phyloP scores from a whole-genome alignment of 2,797 vertebrate genomes.

The Pelochelys cantorii region DNA sequence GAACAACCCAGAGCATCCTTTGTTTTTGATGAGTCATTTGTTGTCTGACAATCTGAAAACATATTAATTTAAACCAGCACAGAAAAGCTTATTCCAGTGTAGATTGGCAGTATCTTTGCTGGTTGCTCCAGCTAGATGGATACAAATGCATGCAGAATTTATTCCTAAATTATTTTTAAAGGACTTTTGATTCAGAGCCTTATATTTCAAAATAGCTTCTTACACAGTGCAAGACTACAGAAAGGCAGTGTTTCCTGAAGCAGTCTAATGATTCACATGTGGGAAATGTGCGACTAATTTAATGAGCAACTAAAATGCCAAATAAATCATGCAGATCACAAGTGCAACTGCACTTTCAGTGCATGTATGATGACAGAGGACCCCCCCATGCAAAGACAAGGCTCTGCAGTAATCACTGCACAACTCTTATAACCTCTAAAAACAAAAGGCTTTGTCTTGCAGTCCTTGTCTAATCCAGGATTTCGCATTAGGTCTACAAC shows the following conservation, averaged over 20 bases:
- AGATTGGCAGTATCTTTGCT: constrained; percentile 18
- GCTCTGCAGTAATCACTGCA: constrained; percentile 43
- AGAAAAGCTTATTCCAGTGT: neutral
- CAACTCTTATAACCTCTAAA: constrained; percentile 27
- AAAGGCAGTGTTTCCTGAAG: constrained; percentile 73
- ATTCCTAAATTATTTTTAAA: constrained; percentile 29
- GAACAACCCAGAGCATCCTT: constrained; percentile 28
- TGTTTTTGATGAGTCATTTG: constrained; percentile 13
- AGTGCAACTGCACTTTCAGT: constrained; percentile 58
- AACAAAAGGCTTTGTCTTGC: neutral
- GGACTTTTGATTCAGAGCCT: constrained; percentile 59
- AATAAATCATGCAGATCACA: constrained; percentile 63
- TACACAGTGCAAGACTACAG: neutral
- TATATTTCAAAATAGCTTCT: neutral
- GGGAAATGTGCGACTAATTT: constrained; percentile 71
- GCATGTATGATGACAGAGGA: constrained; percentile 53
- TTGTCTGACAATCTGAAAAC: constrained; percentile 16
- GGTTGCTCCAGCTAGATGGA: constrained; percentile 18
- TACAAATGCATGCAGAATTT: neutral
- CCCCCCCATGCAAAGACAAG: constrained; percentile 61
- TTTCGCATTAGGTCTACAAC: neutral
- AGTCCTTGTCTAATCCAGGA: neutral
- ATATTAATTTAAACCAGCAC: neutral
- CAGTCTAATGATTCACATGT: constrained; percentile 71
- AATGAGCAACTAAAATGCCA: constrained; percentile 52